Base-by-base conservation (phyloP, 2,113 vertebrate species). In the Cephalopterus ornatus region DNA sequence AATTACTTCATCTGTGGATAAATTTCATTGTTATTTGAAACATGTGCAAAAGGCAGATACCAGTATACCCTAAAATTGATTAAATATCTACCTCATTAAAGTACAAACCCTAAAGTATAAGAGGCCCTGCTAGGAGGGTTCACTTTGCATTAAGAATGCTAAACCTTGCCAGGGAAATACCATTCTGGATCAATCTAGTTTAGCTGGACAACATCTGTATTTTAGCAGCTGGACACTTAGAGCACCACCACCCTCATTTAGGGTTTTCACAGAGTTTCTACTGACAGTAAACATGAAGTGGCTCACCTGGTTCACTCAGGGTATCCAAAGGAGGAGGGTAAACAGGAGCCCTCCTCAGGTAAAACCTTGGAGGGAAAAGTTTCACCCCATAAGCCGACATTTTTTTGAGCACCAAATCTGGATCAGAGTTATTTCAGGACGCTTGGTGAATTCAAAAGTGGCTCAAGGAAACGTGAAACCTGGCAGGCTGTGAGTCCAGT, bases 11-110 rank as follows among this genome's bases (percentile, higher is more conserved):
- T 97, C 96, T 94, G 94, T 18, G 94, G 97, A 98, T 98, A 97
- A 97, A 97, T 98, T 97, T 97, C 97, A 96, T 96, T 97, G 97
- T 98, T 98, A 98, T 98, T 97, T 95, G 96, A 97, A 98, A 97
- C 97, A 98, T 77, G 97, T 98, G 97, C 97, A 97, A 95, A 95
- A 95, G 10, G 37, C 95, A 97, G 96, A 98, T 96, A 96, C 95
- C 95, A 93, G 79, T 78, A 93, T 95, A 96, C 92, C 97, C 97
- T 95, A 95, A 94, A 97, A 96, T 94, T 97, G 95, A 97, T 97
- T 97, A 97, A 98, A 97, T 97, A 97, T 95, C 97, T 97, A 90
- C 96, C 97, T 97, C 97, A 97, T 98, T 97, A 97, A 97, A 97
- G 89, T 85, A 94, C 93, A 96, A 97, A 95, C 91, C 79, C 88